phyloP scores from a whole-genome alignment of 2,797 vertebrate species.

The Poecilia wingei region DNA sequence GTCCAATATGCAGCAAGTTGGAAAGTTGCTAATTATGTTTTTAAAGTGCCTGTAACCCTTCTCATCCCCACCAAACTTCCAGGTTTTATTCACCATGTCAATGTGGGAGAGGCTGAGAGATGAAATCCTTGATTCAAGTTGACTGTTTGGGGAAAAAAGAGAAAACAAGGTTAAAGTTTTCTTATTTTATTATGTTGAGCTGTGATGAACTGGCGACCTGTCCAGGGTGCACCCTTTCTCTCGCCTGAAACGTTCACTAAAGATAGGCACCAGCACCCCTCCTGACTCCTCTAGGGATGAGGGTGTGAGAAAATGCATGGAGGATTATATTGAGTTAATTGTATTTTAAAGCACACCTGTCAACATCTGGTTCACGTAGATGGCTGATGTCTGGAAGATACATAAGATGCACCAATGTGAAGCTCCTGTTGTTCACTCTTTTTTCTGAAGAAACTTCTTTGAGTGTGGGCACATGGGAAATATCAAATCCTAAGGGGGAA shows the following conservation, averaged over 20 bases:
- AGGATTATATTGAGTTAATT: too few species aligned
- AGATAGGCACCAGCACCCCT: too few species aligned
- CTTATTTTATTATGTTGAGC: not conserved
- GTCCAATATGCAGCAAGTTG: conserved; percentile 67
- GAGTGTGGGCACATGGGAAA: conserved; percentile 43
- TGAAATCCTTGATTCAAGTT: conserved; percentile 62
- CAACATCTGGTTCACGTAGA: conserved; percentile 37
- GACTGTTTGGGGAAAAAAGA: conserved; percentile 28
- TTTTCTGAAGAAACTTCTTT: conserved; percentile 50
- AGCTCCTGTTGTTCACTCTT: conserved; percentile 29
- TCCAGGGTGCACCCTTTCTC: too few species aligned
- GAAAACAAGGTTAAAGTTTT: not conserved
- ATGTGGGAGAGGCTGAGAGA: conserved; percentile 60
- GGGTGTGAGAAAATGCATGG: too few species aligned
- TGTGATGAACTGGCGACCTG: too few species aligned
- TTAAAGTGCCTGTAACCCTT: conserved; percentile 35
- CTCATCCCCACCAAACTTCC: conserved; percentile 73
- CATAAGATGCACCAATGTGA: conserved; percentile 46
- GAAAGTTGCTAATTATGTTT: conserved; percentile 61
- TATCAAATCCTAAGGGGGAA: conserved; percentile 53
- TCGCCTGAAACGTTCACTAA: too few species aligned
- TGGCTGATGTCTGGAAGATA: conserved; percentile 54
- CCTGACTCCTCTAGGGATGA: too few species aligned
- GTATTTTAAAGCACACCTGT: conserved; percentile 42
- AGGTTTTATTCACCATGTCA: conserved; percentile 71